These are phyloP conservation scores for Carpatolechia fugitivella DNA, from an alignment of 2,888 invertebrate species.

Conservation along the genomic window DNA sequence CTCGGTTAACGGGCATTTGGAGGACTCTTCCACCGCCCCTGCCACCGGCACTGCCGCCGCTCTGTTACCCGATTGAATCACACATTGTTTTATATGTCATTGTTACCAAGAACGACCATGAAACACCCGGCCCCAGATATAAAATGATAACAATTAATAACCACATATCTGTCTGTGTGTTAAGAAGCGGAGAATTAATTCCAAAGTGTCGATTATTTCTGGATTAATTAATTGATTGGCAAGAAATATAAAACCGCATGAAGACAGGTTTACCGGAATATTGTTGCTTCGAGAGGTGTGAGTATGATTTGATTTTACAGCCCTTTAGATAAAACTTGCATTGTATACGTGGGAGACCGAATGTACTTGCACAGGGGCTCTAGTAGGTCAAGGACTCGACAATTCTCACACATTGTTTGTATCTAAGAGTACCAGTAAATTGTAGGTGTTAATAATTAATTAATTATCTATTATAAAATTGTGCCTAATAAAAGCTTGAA, in stretches of 20 bases:
- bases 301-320: constrained; percentile 23
- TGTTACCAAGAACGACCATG: constrained; percentile 33
- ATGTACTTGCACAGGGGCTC: constrained; percentile 28
- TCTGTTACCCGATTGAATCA: constrained; percentile 12
- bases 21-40: constrained; percentile 18
- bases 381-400: constrained; percentile 53
- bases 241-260: no score
- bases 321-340: constrained; percentile 36
- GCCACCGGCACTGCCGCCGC: constrained; percentile 12
- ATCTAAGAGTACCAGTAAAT: constrained; percentile 22
- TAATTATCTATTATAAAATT: neutral
- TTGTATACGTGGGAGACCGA: constrained; percentile 57
- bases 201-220: no score
- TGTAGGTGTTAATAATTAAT: constrained; percentile 7
- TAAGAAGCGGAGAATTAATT: neutral
- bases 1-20: constrained; percentile 25
- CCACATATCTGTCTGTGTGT: constrained; percentile 17
- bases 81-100: constrained; percentile 35
- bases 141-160: constrained; percentile 26
- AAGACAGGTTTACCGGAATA: constrained; percentile 36
- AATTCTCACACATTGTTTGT: constrained; percentile 51
- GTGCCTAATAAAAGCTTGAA: constrained; percentile 1
- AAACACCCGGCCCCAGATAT: constrained; percentile 31
- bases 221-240: no score
- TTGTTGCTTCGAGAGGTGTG: constrained; percentile 19